These are phyloP conservation scores for Oppia nitens DNA, from an alignment of 1,140 invertebrate genomes.

Conservation along the genomic window DNA sequence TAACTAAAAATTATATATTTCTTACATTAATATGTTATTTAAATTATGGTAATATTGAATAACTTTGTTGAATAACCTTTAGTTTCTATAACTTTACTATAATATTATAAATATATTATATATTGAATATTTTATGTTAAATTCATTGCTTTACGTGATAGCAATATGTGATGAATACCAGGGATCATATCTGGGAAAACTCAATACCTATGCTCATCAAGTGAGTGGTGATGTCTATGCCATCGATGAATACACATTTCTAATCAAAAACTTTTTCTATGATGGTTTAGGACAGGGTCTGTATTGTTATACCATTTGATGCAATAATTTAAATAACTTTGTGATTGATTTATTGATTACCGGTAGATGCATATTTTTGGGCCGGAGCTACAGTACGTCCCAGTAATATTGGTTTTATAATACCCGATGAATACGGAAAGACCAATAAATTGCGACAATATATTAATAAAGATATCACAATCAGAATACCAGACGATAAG, in stretches of 20 bases:
- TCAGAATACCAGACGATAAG: slow-evolving; percentile 65
- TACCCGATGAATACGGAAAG: slow-evolving; percentile 70
- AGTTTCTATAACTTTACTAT: no score
- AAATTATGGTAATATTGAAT: no score
- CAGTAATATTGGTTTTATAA: slow-evolving; percentile 73
- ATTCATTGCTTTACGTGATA: background rate
- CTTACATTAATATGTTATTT: no score
- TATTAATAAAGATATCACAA: slow-evolving; percentile 64
- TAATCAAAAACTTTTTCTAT: slow-evolving; percentile 68
- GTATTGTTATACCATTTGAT: background rate
- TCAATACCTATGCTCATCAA: slow-evolving; percentile 79
- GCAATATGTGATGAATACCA: slow-evolving; percentile 34
- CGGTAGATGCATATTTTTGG: slow-evolving; percentile 62
- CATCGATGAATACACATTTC: slow-evolving; percentile 64
- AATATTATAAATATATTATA: no score
- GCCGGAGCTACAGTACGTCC: slow-evolving; percentile 67
- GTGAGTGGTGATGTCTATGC: slow-evolving; percentile 75
- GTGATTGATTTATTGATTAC: slow-evolving; percentile 1
- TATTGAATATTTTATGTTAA: no score
- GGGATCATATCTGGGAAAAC: slow-evolving; percentile 61
- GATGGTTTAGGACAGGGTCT: slow-evolving; percentile 69
- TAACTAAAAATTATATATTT: no score
- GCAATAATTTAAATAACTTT: slow-evolving; percentile 8
- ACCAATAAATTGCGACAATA: slow-evolving; percentile 68
- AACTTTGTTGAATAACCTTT: no score